phyloP scores from a whole-genome alignment of 2,113 vertebrate species.

The Barnardius zonarius region DNA sequence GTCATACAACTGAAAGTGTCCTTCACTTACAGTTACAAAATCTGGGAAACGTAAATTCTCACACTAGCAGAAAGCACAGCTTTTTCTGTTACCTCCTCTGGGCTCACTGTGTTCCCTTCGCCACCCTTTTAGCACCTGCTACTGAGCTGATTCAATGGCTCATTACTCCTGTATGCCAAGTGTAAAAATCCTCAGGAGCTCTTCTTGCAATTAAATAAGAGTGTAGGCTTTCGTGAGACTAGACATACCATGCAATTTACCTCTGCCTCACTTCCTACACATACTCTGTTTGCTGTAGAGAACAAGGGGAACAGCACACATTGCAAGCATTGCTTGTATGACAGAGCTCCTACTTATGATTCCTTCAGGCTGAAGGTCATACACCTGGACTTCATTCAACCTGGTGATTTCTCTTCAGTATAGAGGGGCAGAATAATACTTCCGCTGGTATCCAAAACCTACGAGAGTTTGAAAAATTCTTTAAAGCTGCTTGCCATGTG shows the following conservation, averaged over 20 bases:
- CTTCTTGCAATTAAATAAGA: background rate
- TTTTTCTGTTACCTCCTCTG: background rate
- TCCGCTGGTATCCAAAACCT: background rate
- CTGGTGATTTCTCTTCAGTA: background rate
- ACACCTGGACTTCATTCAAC: background rate
- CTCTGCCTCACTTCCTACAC: background rate
- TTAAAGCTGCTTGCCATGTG: background rate
- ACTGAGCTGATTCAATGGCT: background rate
- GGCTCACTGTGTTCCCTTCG: background rate
- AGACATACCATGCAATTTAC: background rate
- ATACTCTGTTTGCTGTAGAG: background rate
- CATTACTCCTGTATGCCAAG: background rate
- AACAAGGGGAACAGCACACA: fast-evolving
- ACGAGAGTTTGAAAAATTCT: background rate
- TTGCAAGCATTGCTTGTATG: fast-evolving
- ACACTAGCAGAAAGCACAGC: background rate
- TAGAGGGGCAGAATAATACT: background rate
- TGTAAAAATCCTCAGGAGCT: background rate
- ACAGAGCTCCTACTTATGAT: fast-evolving
- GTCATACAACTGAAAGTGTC: background rate
- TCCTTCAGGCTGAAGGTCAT: background rate
- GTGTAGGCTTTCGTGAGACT: background rate
- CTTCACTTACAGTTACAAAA: background rate
- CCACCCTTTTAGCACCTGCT: fast-evolving
- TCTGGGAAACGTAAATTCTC: background rate